These are phyloP conservation scores for Pseudeuparius sepicola DNA, from an alignment of 2,888 invertebrate species.

Conservation along the genomic window DNA sequence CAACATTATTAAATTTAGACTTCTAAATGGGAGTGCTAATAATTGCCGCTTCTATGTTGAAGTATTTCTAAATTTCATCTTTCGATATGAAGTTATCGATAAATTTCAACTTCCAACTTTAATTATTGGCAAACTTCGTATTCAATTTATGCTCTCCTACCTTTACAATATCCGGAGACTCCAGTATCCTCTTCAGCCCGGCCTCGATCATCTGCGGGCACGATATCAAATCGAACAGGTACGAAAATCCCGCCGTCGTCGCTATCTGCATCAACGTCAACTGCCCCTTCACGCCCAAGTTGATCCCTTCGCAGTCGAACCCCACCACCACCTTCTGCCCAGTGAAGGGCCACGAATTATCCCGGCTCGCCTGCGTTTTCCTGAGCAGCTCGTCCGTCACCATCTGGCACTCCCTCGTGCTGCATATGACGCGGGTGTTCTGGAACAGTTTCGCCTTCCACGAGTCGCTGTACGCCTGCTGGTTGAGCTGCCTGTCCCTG, in stretches of 20 bases:
- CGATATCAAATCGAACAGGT: conserved; percentile 78
- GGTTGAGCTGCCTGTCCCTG: conserved; percentile 43
- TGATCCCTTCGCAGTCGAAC: conserved; percentile 89
- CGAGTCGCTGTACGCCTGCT: conserved; percentile 46
- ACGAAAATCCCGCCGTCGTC: conserved; percentile 71
- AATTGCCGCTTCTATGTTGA: no score
- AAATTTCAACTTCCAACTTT: no score
- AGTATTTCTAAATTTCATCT: no score
- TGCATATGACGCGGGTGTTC: conserved; percentile 71
- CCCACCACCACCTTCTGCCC: conserved; percentile 55
- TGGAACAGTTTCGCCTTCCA: conserved; percentile 77
- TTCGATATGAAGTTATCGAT: no score
- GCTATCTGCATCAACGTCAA: conserved; percentile 80
- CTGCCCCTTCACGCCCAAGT: conserved; percentile 80
- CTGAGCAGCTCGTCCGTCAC: conserved; percentile 41
- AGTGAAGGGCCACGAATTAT: conserved; percentile 33
- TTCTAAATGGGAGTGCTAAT: no score
- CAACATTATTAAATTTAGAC: no score
- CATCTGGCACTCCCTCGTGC: conserved; percentile 65
- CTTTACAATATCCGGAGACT: conserved; percentile 73
- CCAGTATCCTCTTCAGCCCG: conserved; percentile 69
- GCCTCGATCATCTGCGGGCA: conserved; percentile 74
- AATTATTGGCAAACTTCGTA: no score
- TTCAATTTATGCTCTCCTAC: no score
- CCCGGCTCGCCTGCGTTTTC: conserved; percentile 10